phyloP scores from a whole-genome alignment of 2,113 vertebrate genomes.

The Eulemur rufifrons region DNA sequence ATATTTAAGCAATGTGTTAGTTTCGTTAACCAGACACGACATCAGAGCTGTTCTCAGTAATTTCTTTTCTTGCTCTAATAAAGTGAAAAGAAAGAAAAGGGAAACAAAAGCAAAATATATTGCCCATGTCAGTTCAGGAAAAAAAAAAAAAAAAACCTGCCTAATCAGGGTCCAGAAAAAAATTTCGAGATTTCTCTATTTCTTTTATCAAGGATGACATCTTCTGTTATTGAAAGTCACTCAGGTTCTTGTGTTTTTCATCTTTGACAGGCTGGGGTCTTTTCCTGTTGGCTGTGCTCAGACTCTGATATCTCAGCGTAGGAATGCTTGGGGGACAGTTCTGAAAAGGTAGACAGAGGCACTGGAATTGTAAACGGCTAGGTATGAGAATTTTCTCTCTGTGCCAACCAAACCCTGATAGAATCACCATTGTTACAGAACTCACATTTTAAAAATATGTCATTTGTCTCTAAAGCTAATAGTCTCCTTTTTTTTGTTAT shows the following conservation, averaged over 20 bases:
- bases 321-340: neutral
- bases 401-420: neutral
- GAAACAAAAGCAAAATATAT: neutral
- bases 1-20: constrained; percentile 42
- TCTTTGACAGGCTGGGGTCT: constrained; percentile 33
- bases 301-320: neutral
- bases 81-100: neutral
- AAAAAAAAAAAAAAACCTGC: neutral
- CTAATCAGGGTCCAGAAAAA: neutral
- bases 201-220: constrained; percentile 43
- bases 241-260: constrained; percentile 28
- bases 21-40: neutral
- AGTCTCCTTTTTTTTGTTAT: neutral
- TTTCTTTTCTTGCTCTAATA: constrained; percentile 14
- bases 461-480: neutral
- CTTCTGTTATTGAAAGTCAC: neutral
- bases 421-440: neutral
- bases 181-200: neutral
- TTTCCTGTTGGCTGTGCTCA: neutral
- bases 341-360: neutral
- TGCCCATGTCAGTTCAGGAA: neutral
- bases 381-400: neutral
- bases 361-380: neutral
- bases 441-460: neutral
- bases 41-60: neutral